Conservation (phyloP, 1,140 invertebrate species). For the Brachionus paranguensis region DNA sequence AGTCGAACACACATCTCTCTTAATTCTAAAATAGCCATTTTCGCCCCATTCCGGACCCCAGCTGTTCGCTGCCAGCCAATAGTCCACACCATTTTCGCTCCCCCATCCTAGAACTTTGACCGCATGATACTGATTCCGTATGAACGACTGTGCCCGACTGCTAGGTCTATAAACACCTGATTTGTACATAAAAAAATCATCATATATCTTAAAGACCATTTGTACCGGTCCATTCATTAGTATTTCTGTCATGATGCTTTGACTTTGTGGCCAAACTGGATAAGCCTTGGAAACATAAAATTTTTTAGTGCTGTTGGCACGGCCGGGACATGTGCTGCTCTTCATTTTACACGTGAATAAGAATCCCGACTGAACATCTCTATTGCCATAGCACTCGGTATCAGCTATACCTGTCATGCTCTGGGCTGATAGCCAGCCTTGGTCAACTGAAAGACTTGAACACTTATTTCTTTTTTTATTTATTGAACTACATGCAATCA, state of each 20-base stretch:
- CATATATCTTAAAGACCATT: slow-evolving; percentile 62
- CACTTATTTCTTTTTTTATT: slow-evolving; percentile 65
- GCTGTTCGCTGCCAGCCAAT: slow-evolving; percentile 40
- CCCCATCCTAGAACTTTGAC: slow-evolving; percentile 14
- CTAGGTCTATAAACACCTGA: slow-evolving; percentile 5
- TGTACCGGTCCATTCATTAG: slow-evolving; percentile 84
- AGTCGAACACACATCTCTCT: not conserved
- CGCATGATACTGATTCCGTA: slow-evolving; percentile 22
- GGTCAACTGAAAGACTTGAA: not conserved
- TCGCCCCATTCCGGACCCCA: slow-evolving; percentile 56
- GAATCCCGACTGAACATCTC: not conserved
- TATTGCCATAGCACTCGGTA: not conserved
- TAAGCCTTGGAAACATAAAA: slow-evolving; percentile 37
- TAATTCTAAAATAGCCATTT: slow-evolving; percentile 25
- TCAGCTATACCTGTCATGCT: not conserved
- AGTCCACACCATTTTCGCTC: slow-evolving; percentile 33
- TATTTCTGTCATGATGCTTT: slow-evolving; percentile 86
- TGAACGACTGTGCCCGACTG: not conserved
- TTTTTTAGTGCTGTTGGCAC: not conserved
- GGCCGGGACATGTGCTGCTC: not conserved
- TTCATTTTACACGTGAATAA: slow-evolving; percentile 1
- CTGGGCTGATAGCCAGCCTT: not conserved
- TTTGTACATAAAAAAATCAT: slow-evolving; percentile 39
- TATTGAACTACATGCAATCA: slow-evolving; percentile 74
- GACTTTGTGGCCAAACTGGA: slow-evolving; percentile 52